phyloP scores from a whole-genome alignment of 2,113 vertebrate genomes.

The Potamarius usumacintae region DNA sequence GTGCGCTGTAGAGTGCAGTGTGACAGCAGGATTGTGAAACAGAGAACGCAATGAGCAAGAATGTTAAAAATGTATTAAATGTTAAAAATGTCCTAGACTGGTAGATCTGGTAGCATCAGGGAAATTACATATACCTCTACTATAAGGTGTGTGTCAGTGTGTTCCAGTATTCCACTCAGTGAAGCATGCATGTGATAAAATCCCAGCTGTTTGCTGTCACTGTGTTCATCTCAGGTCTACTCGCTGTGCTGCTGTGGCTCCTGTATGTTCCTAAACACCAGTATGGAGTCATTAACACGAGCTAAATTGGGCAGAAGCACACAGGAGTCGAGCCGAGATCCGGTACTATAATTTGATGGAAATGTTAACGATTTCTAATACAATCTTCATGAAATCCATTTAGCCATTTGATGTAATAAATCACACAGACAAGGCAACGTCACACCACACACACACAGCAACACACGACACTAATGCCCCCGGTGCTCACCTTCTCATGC shows the following conservation, averaged over 20 bases:
- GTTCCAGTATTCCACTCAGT: background rate
- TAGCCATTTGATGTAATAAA: background rate
- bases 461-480: background rate
- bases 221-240: background rate
- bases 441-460: background rate
- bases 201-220: constrained; percentile 19
- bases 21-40: background rate
- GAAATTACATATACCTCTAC: background rate
- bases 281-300: background rate
- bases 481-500: background rate
- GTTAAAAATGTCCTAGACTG: background rate
- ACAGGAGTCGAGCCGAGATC: background rate
- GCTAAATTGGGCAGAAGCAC: constrained; percentile 5
- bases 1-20: background rate
- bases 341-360: background rate
- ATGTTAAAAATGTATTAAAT: too few species aligned
- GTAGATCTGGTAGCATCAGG: background rate
- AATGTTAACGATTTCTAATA: constrained; percentile 3
- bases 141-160: background rate
- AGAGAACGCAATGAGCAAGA: background rate
- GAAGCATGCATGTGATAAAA: constrained; percentile 21
- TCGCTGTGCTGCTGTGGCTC: background rate
- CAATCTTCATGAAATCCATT: background rate
- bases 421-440: background rate
- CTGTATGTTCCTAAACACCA: background rate